These are phyloP conservation scores for Lamellibrachia satsuma DNA, from an alignment of 2,888 invertebrate species.

Conservation along the genomic window DNA sequence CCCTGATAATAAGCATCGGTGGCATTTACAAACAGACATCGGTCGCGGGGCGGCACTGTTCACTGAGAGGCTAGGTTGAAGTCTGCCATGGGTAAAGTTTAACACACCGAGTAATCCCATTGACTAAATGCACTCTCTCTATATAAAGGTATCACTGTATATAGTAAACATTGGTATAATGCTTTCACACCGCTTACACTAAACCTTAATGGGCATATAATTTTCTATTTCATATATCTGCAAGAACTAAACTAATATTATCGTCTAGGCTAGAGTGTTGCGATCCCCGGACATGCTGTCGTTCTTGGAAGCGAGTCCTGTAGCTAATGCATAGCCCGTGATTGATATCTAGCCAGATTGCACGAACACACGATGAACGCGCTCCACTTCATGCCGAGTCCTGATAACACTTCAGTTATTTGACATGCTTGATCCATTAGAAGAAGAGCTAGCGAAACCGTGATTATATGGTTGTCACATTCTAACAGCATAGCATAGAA, in stretches of 20 bases:
- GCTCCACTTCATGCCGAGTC: not conserved
- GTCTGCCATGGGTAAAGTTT: no score
- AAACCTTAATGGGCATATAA: not conserved
- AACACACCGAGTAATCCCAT: no score
- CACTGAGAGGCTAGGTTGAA: no score
- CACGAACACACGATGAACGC: not conserved
- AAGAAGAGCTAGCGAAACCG: not conserved
- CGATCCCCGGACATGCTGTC: not conserved
- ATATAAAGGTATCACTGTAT: no score
- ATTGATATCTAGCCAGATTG: not conserved
- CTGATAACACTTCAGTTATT: not conserved
- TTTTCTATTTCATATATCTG: not conserved
- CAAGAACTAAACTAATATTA: not conserved
- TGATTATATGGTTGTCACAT: not conserved
- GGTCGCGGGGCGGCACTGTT: no score
- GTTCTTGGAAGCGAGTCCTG: not conserved
- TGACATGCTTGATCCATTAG: not conserved
- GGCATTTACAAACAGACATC: no score
- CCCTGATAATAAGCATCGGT: no score
- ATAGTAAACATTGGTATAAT: no score
- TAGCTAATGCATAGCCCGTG: not conserved
- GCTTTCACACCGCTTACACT: no score
- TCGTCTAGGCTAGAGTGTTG: not conserved
- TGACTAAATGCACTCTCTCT: no score
- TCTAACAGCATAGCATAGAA: not conserved